Percentiles rank a stretch among this genome's conserved stretches.
These are phyloP conservation scores for Ischnura elegans DNA, from an alignment of 2,888 invertebrate species.

Conservation along the genomic window DNA sequence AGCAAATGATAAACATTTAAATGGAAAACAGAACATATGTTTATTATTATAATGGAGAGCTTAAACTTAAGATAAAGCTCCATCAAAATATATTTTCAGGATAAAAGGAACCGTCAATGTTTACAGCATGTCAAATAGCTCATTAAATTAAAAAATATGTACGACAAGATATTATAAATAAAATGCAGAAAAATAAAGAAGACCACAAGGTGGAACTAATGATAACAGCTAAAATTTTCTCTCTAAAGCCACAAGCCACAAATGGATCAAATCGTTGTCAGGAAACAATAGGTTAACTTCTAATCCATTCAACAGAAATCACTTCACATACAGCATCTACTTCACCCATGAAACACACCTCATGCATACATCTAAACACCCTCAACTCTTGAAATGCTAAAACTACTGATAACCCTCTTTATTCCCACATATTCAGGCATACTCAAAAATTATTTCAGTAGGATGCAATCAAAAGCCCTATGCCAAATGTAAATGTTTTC, in stretches of 20 bases:
- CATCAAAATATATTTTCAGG: not conserved
- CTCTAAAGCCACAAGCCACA: not conserved
- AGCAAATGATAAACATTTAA: slow-evolving; percentile 17
- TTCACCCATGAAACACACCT: slow-evolving; percentile 1
- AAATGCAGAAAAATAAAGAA: slow-evolving; percentile 23
- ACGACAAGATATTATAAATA: not conserved
- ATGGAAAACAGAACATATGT: slow-evolving; percentile 18
- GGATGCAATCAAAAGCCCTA: slow-evolving; percentile 22
- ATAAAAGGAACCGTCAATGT: not conserved
- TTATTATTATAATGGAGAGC: slow-evolving; percentile 26
- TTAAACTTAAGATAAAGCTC: not conserved
- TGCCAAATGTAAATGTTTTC: slow-evolving; percentile 25
- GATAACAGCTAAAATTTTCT: slow-evolving; percentile 12
- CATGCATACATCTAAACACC: not conserved
- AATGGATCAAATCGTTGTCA: not conserved
- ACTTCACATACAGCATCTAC: not conserved
- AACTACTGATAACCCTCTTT: slow-evolving; percentile 9
- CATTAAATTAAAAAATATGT: not conserved
- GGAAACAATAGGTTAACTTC: not conserved
- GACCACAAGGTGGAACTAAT: not conserved
- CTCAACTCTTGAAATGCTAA: slow-evolving; percentile 3
- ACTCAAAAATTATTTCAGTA: slow-evolving; percentile 6
- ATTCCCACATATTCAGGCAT: slow-evolving; percentile 11
- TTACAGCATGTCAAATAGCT: not conserved
- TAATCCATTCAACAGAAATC: not conserved